phyloP scores from a whole-genome alignment of 1,140 invertebrate species.

The Bombyx mori region ASM3026992v2 NC_085118.1:9444501-9445000 shows the following conservation, averaged over 20 bases:
- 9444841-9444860: conserved; percentile 78
- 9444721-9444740: conserved; percentile 63
- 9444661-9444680: conserved; percentile 52
- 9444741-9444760: conserved; percentile 72
- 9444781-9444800: conserved; percentile 49
- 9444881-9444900: conserved; percentile 75
- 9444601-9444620: conserved; percentile 61
- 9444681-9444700: conserved; percentile 60
- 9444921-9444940: conserved; percentile 49
- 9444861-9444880: conserved; percentile 72
- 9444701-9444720: conserved; percentile 52
- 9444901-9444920: conserved; percentile 52
- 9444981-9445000: conserved; percentile 72
- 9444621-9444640: conserved; percentile 65
- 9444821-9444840: conserved; percentile 62
- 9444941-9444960: conserved; percentile 75
- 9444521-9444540: conserved; percentile 80
- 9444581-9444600: conserved; percentile 77
- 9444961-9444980: conserved; percentile 79
- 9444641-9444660: conserved; percentile 71
- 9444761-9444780: conserved; percentile 31
- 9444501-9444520: conserved; percentile 84
- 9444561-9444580: conserved; percentile 81
- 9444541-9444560: conserved; percentile 83
- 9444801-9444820: conserved; percentile 50